Conservation (phyloP, 2,797 vertebrate genomes). For the Hypotaenidia okinawae region DNA sequence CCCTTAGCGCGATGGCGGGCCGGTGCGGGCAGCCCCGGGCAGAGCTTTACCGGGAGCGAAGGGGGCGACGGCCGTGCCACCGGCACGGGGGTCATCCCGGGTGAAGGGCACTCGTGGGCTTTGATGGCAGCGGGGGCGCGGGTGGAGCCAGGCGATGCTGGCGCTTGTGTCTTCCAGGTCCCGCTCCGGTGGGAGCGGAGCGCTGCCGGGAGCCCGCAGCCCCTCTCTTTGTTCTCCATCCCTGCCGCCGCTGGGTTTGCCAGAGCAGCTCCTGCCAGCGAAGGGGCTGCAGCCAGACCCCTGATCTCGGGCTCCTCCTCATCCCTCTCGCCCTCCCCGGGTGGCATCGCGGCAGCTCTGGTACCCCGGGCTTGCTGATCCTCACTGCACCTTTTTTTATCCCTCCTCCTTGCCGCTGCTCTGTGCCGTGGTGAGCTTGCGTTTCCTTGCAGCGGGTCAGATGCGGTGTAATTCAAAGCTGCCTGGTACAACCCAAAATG, state of each 20-base stretch:
- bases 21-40: rapidly evolving
- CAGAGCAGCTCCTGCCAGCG: rapidly evolving
- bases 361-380: rapidly evolving
- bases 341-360: rapidly evolving
- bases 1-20: rapidly evolving
- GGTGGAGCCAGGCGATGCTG: not conserved
- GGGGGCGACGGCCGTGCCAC: not conserved
- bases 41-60: rapidly evolving
- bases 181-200: rapidly evolving
- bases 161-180: not conserved
- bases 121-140: rapidly evolving
- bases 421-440: not conserved
- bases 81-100: rapidly evolving
- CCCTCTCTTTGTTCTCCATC: constrained; percentile 44
- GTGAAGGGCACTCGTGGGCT: not conserved
- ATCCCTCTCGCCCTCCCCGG: rapidly evolving
- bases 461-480: constrained; percentile 3
- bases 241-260: rapidly evolving
- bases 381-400: rapidly evolving
- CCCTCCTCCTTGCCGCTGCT: not conserved
- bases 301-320: rapidly evolving
- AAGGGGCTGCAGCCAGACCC: not conserved
- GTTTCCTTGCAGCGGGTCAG: not conserved
- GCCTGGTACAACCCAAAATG: constrained; percentile 18
- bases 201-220: not conserved